A percentile compares a stretch with the other conserved stretches of the same genome.
These are phyloP conservation scores for Alligator sinensis DNA, from an alignment of 2,113 vertebrate genomes.

Conservation along the genomic window DNA sequence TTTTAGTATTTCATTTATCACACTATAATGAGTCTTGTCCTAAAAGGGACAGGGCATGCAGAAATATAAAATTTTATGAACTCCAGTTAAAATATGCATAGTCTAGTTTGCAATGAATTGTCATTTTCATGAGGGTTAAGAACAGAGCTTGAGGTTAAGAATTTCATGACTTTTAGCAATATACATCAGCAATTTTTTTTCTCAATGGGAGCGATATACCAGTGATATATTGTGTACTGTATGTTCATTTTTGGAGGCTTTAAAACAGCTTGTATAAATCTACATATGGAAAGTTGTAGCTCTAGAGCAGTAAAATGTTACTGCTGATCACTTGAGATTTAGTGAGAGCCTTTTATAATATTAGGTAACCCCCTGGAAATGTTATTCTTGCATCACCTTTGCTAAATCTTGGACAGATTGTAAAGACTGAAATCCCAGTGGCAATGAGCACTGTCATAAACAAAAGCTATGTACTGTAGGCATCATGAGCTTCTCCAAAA, in stretches of 20 bases:
- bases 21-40: neutral
- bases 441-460: constrained; percentile 32
- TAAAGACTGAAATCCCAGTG: constrained; percentile 38
- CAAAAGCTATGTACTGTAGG: constrained; percentile 25
- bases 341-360: constrained; percentile 64
- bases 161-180: constrained; percentile 21
- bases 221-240: neutral
- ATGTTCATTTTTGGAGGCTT: constrained; percentile 37
- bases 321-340: constrained; percentile 41
- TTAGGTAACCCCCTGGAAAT: constrained; percentile 63
- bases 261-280: constrained; percentile 29
- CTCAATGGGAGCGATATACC: neutral
- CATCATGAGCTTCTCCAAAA: constrained; percentile 6
- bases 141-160: neutral
- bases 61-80: constrained; percentile 3
- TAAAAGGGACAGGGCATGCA: neutral
- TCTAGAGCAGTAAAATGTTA: constrained; percentile 58
- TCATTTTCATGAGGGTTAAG: constrained; percentile 1
- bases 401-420: neutral
- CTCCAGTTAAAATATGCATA: neutral
- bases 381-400: constrained; percentile 44
- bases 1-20: constrained; percentile 22
- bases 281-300: constrained; percentile 34
- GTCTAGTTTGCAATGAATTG: neutral
- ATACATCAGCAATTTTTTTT: neutral